Evolutionary conservation across 1,140 invertebrate species (phyloP).

Genomic region (Trigoniulus corallinus): DNA sequence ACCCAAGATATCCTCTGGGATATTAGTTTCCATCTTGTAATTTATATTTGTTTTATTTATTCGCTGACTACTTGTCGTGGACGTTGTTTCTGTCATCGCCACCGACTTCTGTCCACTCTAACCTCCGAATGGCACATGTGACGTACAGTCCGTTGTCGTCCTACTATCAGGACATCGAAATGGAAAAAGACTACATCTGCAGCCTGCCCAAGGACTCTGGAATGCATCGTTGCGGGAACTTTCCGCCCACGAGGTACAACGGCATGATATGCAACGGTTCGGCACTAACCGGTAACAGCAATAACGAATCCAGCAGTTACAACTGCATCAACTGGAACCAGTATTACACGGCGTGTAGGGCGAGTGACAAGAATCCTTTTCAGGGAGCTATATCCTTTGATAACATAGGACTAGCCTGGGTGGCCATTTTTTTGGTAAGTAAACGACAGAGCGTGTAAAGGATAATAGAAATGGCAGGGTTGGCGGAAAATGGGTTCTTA

Average conservation of each 20-base stretch:
- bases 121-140: too few relatives aligned
- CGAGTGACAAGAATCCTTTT: conserved; percentile 90
- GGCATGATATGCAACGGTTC: conserved; percentile 43
- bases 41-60: too few relatives aligned
- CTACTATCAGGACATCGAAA: conserved; percentile 35
- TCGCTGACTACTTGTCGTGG: too few relatives aligned
- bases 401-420: conserved; percentile 98
- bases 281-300: conserved; percentile 11
- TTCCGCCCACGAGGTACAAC: conserved; percentile 60
- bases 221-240: conserved; percentile 77
- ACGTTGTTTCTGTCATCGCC: too few relatives aligned
- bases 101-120: too few relatives aligned
- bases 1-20: too few relatives aligned
- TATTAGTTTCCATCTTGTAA: too few relatives aligned
- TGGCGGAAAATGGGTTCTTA: background rate
- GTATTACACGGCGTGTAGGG: conserved; percentile 89
- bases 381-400: conserved; percentile 99
- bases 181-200: conserved; percentile 95
- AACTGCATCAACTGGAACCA: conserved; percentile 96
- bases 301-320: conserved; percentile 16
- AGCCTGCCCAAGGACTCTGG: conserved; percentile 81
- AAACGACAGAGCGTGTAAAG: conserved; percentile 55
- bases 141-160: conserved; percentile 24
- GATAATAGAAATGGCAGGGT: background rate
- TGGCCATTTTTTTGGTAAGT: conserved; percentile 97